These are phyloP conservation scores for Enteromius anoplus DNA, from an alignment of 2,797 vertebrate genomes.

Conservation along the genomic window DNA sequence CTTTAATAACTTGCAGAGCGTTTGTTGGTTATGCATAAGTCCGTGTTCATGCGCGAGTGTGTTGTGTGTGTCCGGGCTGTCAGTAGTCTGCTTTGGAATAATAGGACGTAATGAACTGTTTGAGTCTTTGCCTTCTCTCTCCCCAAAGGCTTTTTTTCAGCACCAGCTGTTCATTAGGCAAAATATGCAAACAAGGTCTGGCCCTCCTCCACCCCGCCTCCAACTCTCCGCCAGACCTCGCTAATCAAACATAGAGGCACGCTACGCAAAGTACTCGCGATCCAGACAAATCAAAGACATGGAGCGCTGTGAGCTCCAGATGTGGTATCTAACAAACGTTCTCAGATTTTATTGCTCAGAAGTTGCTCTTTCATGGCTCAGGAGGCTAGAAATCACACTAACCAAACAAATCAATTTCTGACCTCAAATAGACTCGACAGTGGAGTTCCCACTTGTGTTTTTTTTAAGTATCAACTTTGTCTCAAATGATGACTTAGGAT, in stretches of 20 bases:
- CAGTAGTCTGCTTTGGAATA: constrained; percentile 83
- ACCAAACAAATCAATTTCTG: background rate
- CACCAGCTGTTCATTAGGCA: constrained; percentile 88
- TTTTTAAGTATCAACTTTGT: background rate
- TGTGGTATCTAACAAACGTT: background rate
- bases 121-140: constrained; percentile 63
- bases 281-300: constrained; percentile 36
- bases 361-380: constrained; percentile 9
- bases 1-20: background rate
- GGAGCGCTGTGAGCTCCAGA: constrained; percentile 3
- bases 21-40: constrained; percentile 28
- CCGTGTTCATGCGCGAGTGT: constrained; percentile 40
- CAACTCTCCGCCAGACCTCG: constrained; percentile 56
- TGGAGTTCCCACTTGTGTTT: background rate
- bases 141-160: constrained; percentile 73
- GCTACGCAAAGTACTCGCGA: constrained; percentile 13
- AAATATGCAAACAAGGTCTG: constrained; percentile 83
- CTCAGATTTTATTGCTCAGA: background rate
- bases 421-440: background rate
- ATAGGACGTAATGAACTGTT: constrained; percentile 88
- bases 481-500: background rate
- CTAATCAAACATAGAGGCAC: constrained; percentile 52
- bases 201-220: constrained; percentile 60
- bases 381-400: background rate
- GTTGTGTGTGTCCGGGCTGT: constrained; percentile 75